Evolutionary conservation across 2,888 invertebrate species (phyloP), one percentile per base, ranked within the genome.

Genomic region (Catocala fraxini): DNA sequence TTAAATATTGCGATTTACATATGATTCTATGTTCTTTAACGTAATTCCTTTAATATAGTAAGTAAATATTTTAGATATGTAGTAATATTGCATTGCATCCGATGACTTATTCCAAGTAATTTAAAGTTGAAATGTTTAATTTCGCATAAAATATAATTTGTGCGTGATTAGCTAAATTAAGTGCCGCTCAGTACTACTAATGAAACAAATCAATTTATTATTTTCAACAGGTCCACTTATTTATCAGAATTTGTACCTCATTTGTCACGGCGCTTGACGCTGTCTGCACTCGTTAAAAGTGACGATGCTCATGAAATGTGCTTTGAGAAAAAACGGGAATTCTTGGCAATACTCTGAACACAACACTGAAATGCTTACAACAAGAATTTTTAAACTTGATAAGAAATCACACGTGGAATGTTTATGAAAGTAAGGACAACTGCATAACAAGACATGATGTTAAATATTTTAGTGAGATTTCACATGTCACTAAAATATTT

Each of bases 301-400:
- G 84, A 74, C 78, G 82, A 84, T 73, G 75, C 64, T 80, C 71
- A 72, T 75, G 64, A 72, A 79, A 80, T 77, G 66, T 59, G 57
- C 58, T 63, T 64, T 56, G 39, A 49, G 33, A 69, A 68, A 75
- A 70, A 58, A 46, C 56, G 45, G 9, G 55, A 77, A 82, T 79
- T 88, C 83, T 88, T 89, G 88, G 85, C 89, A 86, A 80, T 76
- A 64, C 68, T 59, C 25, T 58, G 63, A 62, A 63, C 62, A 61
- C 56, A 68, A 48, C 33, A 55, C 51, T 51, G 39, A 51, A 62
- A n/a, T 57, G 49, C 25, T 56, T 55, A 13, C 13, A 41, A 39
- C 13, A 39, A 42, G 39, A 55, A 15, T 60, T 39, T 59, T 34
- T n/a, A 33, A 53, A 59, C 53, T 55, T 53, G n/a, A 56, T 49